phyloP scores from a whole-genome alignment of 2,113 vertebrate genomes.

The Nycticryphes semicollaris region DNA sequence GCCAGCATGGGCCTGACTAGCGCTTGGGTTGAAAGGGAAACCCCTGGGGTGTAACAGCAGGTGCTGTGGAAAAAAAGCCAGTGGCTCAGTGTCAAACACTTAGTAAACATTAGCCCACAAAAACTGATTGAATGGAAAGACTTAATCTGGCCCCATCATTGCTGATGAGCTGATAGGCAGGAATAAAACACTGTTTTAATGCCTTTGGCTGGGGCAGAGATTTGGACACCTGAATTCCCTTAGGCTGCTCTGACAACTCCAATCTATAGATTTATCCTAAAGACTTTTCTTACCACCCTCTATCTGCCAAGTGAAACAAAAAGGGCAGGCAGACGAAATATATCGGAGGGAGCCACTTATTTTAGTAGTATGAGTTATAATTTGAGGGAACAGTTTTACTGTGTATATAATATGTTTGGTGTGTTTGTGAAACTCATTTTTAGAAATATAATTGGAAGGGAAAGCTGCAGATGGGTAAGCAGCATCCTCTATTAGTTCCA shows the following conservation, averaged over 20 bases:
- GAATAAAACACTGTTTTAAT: slow-evolving; percentile 36
- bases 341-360: not conserved
- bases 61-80: not conserved
- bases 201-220: not conserved
- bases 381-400: not conserved
- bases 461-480: not conserved
- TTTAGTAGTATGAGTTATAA: not conserved
- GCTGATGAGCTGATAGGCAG: slow-evolving; percentile 35
- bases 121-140: slow-evolving; percentile 18
- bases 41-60: not conserved
- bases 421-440: not conserved
- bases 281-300: not conserved
- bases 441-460: not conserved
- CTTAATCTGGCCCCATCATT: not conserved
- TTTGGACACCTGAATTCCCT: slow-evolving; percentile 46
- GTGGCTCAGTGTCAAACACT: not conserved
- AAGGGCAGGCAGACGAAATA: not conserved
- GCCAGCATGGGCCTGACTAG: not conserved
- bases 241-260: slow-evolving; percentile 22
- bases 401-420: not conserved
- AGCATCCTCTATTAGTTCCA: not conserved
- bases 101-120: slow-evolving; percentile 21
- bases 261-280: slow-evolving; percentile 1
- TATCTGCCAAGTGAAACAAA: slow-evolving; percentile 29
- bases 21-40: not conserved